phyloP scores from a whole-genome alignment of 23 tunicate species.

The Corella eumyota region DNA sequence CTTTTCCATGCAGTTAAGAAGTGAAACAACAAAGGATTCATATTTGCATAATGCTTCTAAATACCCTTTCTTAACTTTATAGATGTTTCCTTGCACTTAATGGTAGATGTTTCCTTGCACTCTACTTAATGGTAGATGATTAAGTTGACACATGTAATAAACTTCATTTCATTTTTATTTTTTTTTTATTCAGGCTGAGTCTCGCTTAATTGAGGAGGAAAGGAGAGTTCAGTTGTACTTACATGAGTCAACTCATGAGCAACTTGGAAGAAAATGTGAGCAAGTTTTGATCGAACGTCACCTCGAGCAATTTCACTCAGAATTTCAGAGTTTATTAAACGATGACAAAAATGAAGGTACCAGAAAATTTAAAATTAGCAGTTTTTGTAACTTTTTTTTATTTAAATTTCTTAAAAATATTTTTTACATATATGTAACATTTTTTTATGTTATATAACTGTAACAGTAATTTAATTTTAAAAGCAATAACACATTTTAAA shows the following conservation, averaged over 20 bases:
- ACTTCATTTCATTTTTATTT: background rate
- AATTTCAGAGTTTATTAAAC: conserved; percentile 72
- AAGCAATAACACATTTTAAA: too few relatives aligned
- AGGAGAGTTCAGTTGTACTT: conserved; percentile 69
- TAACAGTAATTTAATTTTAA: too few relatives aligned
- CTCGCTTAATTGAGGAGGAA: conserved; percentile 81
- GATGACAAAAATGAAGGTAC: conserved; percentile 88
- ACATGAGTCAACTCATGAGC: conserved; percentile 77
- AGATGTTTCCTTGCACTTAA: too few relatives aligned
- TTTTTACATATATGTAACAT: too few relatives aligned
- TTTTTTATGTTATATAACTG: too few relatives aligned
- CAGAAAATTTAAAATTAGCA: background rate
- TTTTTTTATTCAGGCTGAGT: conserved; percentile 68
- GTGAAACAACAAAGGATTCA: too few relatives aligned
- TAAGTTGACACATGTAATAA: too few relatives aligned
- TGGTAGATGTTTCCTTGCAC: too few relatives aligned
- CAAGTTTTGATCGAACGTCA: conserved; percentile 80
- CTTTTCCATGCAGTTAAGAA: too few relatives aligned
- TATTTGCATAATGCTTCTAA: too few relatives aligned
- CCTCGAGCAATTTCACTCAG: conserved; percentile 83
- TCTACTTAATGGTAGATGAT: too few relatives aligned
- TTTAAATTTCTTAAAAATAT: background rate
- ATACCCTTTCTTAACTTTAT: too few relatives aligned
- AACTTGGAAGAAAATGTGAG: conserved; percentile 69
- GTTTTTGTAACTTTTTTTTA: background rate